Evolutionary conservation across 2,113 vertebrate genomes (phyloP), one percentile per base, ranked within the genome.

Genomic region (Anoplopoma fimbria): DNA sequence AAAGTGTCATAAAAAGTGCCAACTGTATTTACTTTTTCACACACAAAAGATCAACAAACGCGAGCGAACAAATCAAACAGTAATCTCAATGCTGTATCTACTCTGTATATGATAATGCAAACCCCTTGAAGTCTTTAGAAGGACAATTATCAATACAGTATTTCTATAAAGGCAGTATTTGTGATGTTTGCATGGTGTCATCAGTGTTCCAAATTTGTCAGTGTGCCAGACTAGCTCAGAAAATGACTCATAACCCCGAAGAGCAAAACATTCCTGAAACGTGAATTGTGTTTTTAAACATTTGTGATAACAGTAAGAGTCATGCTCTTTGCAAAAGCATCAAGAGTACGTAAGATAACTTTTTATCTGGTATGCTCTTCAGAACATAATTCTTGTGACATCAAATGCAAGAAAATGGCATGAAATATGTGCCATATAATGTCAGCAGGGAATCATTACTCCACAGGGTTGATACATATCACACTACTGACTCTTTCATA

Each of bases 41-140:
- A 75, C 82, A 67, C 70, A 68, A 60, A 69, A 61, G 67, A 79
- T 61, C 64, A 81, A 69, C 64, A 83, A 40, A 64, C 25, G 69
- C 4, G 27, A 1, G 6, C 1, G 3, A 9, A 53, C 19, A 78
- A 64, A 42, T 69, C 27, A 86, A 62, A 81, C 0, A 31, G 27
- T 23, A 5, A 70, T 65, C 17, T 57, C 25, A 80, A 77, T 47
- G 60, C 27, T 34, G 27, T 42, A 10, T 60, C 34, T 25, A 17
- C 34, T 49, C 12, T 53, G 21, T n/a, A 38, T 5, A 36, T 65
- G 31, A 71, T 27, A 47, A 73, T 61, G 21, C 21, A 69, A 53
- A 75, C 12, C 27, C 9, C 33, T 13, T 40, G 4, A 2, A 33
- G 36, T 76, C 12, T 73, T 77, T 49, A 67, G 38, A 5, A 15